phyloP scores from a whole-genome alignment of 2,888 invertebrate genomes.

The Ephialtes manifestator region DNA sequence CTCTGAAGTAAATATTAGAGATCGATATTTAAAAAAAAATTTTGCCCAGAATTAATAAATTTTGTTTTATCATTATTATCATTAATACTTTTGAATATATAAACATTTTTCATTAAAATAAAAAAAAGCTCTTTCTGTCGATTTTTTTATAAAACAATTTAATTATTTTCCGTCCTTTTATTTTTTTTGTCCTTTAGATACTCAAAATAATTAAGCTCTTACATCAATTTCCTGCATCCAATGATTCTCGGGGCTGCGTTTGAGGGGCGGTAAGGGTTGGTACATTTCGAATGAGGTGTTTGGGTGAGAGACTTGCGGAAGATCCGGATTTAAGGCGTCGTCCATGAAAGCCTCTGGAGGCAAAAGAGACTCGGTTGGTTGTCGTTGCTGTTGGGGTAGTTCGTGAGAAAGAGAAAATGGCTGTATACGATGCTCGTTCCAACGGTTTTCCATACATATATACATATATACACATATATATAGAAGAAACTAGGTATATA shows the following conservation, averaged over 20 bases:
- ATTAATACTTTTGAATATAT: too few species aligned
- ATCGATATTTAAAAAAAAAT: neutral
- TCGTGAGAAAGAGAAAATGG: conserved; percentile 85
- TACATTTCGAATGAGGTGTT: conserved; percentile 41
- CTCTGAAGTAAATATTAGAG: neutral
- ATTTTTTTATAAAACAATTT: too few species aligned
- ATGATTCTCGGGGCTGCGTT: neutral
- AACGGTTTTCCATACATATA: conserved; percentile 63
- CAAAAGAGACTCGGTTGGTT: conserved; percentile 70
- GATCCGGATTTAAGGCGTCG: conserved; percentile 85
- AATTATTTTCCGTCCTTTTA: too few species aligned
- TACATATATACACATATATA: neutral
- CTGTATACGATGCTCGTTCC: conserved; percentile 72
- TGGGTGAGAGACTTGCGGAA: conserved; percentile 74
- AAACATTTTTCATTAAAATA: too few species aligned
- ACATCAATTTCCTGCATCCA: neutral
- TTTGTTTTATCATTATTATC: too few species aligned
- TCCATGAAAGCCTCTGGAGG: conserved; percentile 85
- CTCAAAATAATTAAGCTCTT: conserved; percentile 6
- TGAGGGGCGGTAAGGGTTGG: neutral
- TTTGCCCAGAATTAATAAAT: too few species aligned
- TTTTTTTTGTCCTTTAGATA: too few species aligned
- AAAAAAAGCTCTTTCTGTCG: too few species aligned
- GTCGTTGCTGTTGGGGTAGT: conserved; percentile 75
- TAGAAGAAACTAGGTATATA: conserved; percentile 48